These are phyloP conservation scores for Neoitamus cyanurus DNA, from an alignment of 2,888 invertebrate genomes.

Conservation along the genomic window DNA sequence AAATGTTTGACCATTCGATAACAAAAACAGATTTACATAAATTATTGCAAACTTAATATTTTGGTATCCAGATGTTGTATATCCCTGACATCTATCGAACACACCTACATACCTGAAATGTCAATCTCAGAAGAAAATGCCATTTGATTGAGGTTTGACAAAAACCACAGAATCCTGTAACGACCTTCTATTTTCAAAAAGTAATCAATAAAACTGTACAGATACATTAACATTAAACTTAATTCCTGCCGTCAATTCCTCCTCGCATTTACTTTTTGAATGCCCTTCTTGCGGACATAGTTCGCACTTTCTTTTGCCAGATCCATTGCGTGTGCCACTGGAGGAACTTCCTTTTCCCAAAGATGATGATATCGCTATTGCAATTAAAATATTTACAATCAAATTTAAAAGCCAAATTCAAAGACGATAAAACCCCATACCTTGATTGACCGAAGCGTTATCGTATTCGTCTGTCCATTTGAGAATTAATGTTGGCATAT, in stretches of 20 bases:
- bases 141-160: no score
- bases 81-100: no score
- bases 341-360: not conserved
- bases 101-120: no score
- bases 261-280: conserved; percentile 70
- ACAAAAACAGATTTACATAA: no score
- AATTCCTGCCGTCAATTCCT: conserved; percentile 47
- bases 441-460: not conserved
- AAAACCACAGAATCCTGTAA: not conserved
- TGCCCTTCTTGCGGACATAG: conserved; percentile 80
- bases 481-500: conserved; percentile 74
- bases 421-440: not conserved
- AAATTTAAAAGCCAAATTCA: not conserved
- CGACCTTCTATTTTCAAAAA: not conserved
- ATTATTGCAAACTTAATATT: no score
- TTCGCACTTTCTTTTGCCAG: conserved; percentile 72
- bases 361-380: not conserved
- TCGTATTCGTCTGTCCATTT: conserved; percentile 76
- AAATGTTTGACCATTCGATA: no score
- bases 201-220: not conserved
- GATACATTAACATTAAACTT: not conserved
- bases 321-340: not conserved
- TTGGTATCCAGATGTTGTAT: no score
- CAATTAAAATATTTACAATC: not conserved
- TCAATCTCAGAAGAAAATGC: no score